Base-by-base conservation (phyloP, 2,888 invertebrate species). In the Pseudanteris insignis region DNA sequence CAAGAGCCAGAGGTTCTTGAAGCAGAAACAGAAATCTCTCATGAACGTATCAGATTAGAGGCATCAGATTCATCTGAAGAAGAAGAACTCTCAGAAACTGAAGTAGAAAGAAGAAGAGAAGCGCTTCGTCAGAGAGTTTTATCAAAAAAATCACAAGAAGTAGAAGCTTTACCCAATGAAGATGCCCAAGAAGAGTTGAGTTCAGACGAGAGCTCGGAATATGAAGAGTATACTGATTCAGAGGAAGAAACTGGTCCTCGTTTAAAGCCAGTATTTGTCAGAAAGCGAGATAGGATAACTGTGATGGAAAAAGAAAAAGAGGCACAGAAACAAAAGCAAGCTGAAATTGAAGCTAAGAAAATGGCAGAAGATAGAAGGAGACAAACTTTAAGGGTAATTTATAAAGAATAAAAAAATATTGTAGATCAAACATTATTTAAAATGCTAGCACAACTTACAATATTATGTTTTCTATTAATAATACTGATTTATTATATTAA, bases 301-400 rank as follows among this genome's bases (percentile, higher is more conserved):
- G 90, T 98, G 10, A 91, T 94, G 67, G 98, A 99, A 78, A 90
- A 91, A 68, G 97, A 98, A 71, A 89, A 91, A 34, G 94, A 96
- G 81, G 88, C 88, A 9, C 86, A 89, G 64, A 90, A 89, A 67
- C 89, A 92, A 72, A 92, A 92, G 73, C 92, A 93, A 77, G 83
- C 88, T 44, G 95, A 96, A 80, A 77, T 86, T 0, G 96, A 96
- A 71, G 86, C 89, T 0, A 89, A 91, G 68, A 90, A 90, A 75
- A 85, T 90, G 68, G 92, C 90, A 1, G 96, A 97, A 73, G 96
- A 98, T 67, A 82, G 95, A 55, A 85, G 94, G 65, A 84, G 91
- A 47, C 91, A 96, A 66, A 95, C 97, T 0, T 81, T 96, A 9
- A 89, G 91, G 75, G 85, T 85, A 70, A 65, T n/a, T n/a, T n/a